A percentile compares a stretch with the other conserved stretches of the same genome.
Conservation (phyloP, 2,797 vertebrate species). For the Anniella stebbinsi region DNA sequence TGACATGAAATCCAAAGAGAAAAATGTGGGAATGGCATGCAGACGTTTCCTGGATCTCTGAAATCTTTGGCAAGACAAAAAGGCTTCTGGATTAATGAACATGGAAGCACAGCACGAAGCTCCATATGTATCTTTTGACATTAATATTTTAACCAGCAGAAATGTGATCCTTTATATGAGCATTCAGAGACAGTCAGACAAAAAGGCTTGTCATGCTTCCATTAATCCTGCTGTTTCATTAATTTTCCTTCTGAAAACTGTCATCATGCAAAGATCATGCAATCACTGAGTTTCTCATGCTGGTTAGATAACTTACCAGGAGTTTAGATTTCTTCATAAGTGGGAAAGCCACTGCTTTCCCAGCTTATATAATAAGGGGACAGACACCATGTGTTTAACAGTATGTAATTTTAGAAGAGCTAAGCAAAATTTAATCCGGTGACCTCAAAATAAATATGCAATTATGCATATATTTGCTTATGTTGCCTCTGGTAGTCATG, state of each 20-base stretch:
- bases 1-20: not conserved
- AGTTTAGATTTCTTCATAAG: not conserved
- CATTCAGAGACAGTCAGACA: not conserved
- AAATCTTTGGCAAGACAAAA: not conserved
- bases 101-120: not conserved
- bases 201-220: not conserved
- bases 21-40: not conserved
- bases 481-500: not conserved
- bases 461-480: not conserved
- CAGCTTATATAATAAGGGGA: not conserved
- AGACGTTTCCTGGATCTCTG: too few relatives aligned
- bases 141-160: not conserved
- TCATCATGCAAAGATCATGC: not conserved
- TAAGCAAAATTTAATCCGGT: not conserved
- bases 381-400: not conserved
- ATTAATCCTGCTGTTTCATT: not conserved
- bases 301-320: not conserved
- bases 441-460: not conserved
- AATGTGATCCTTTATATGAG: not conserved
- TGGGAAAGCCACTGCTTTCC: not conserved
- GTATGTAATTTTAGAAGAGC: not conserved
- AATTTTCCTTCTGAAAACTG: not conserved
- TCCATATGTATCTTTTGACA: not conserved
- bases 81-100: not conserved
- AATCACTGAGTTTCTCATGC: not conserved